A percentile compares a stretch with the other conserved stretches of the same genome.
Conservation (phyloP, 2,113 vertebrate species). For the Pseudonaja textilis region DNA sequence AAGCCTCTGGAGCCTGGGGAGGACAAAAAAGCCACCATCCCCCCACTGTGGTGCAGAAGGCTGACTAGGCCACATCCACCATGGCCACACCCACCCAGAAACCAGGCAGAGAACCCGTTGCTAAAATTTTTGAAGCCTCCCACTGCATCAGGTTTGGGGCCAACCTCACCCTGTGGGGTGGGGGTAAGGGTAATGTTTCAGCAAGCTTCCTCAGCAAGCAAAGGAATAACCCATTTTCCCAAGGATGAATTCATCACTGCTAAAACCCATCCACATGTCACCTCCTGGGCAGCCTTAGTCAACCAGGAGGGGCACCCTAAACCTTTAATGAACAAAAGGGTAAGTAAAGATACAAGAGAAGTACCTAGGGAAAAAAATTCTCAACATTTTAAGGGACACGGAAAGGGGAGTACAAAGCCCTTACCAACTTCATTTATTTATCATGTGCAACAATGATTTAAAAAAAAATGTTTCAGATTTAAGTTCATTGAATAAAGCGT, state of each 20-base stretch:
- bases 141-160: background rate
- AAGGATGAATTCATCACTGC: background rate
- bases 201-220: background rate
- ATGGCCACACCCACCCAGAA: no score
- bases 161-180: background rate
- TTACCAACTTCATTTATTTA: constrained; percentile 7
- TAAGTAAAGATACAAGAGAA: constrained; percentile 9
- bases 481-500: constrained; percentile 45
- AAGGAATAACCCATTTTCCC: background rate
- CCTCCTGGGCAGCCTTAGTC: background rate
- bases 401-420: constrained; percentile 18
- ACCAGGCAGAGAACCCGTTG: no score
- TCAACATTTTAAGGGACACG: constrained; percentile 3
- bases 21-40: no score
- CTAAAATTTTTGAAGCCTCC: no score
- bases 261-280: background rate
- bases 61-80: no score
- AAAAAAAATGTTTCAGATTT: constrained; percentile 48
- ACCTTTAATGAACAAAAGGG: background rate
- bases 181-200: background rate
- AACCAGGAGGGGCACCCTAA: background rate
- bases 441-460: no score
- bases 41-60: no score
- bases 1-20: no score
- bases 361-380: background rate